These are phyloP conservation scores for Cricetomys ansorgei DNA, from an alignment of 2,113 vertebrate genomes.

Conservation along the genomic window DNA sequence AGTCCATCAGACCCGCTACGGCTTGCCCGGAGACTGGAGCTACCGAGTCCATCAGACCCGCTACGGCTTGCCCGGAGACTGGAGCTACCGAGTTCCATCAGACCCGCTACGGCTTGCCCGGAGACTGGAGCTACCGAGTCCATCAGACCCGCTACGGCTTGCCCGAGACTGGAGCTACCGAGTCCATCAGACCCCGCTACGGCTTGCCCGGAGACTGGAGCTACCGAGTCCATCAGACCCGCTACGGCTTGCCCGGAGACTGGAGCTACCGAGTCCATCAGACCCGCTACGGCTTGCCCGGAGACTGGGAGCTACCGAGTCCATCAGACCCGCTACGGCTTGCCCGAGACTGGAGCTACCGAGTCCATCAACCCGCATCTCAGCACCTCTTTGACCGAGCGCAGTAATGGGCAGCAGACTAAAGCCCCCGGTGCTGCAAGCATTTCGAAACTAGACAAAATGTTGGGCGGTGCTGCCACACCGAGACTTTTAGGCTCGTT, in stretches of 20 bases:
- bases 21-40: slow-evolving; percentile 7
- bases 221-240: background rate
- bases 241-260: slow-evolving; percentile 14
- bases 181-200: slow-evolving; percentile 20
- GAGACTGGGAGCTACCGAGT: background rate
- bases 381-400: slow-evolving; percentile 47
- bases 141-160: slow-evolving; percentile 19
- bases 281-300: slow-evolving; percentile 18
- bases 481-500: slow-evolving; percentile 12
- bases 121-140: background rate
- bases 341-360: background rate
- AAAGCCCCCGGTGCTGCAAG: slow-evolving; percentile 4
- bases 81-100: slow-evolving; percentile 10
- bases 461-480: slow-evolving; percentile 12
- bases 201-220: slow-evolving; percentile 9
- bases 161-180: background rate
- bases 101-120: slow-evolving; percentile 18
- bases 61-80: background rate
- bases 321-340: slow-evolving; percentile 11
- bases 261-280: slow-evolving; percentile 6
- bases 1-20: slow-evolving; percentile 14
- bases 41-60: slow-evolving; percentile 18
- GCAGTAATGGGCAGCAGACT: background rate
- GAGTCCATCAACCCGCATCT: slow-evolving; percentile 4
- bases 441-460: slow-evolving; percentile 49